Evolutionary conservation across 2,888 invertebrate species (phyloP), one percentile per base, ranked within the genome.

Genomic region (Crepidodera aurea): DNA sequence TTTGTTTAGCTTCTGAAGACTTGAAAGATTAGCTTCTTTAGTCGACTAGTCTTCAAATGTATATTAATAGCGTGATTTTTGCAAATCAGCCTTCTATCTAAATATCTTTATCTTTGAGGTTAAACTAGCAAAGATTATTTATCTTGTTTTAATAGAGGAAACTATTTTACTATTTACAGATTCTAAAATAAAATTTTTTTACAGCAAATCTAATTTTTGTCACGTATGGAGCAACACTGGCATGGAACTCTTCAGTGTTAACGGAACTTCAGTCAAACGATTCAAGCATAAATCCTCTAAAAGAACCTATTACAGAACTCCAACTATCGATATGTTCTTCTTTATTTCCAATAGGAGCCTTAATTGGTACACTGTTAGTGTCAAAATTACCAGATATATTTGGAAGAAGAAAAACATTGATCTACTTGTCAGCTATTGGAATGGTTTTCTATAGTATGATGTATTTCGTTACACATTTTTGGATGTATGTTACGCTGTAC

Each of bases 321-420:
- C 16, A 62, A 37, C n/a, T 53, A n/a, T 57, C 62, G 2, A 10
- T 50, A 8, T 4, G 50, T 2, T 13, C 51, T 19, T 22, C 32
- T 1, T 10, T 58, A 8, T 53, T 42, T 5, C 19, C 39, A 15
- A 15, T 71, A 2, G 70, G 68, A 7, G 62, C 62, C 1, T 55
- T 61, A 5, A 22, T 66, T 2, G 67, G 65, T 5, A 65, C 70
- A 5, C n/a, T 69, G 4, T 1, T 69, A 0, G 57, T 69, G 8
- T 67, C 59, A n/a, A 53, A 55, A n/a, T 16, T 51, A 13, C 56
- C 68, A 0, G 65, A 69, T 16, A 55, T 50, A 10, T 39, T 68
- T 8, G 91, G 91, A 0, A 83, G 90, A n/a, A 90, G 89, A 80
- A 85, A 83, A 83, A 85, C 88, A 0, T 79, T 92, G 7, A 75